Evolutionary conservation across 2,797 vertebrate species (phyloP).

Genomic region (Coccyzus lansbergi): DNA sequence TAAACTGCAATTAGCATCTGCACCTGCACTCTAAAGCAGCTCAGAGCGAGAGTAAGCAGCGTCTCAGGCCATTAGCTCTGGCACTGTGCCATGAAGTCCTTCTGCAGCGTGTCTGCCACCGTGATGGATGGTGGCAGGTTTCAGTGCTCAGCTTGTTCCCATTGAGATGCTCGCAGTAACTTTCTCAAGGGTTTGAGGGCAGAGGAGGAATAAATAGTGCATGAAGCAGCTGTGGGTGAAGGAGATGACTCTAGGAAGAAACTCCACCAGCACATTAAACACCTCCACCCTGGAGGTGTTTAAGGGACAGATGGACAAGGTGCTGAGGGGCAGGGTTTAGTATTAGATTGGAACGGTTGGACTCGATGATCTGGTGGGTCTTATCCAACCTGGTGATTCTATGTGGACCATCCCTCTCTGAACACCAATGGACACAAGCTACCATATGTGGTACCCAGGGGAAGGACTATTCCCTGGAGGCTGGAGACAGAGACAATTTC

Average conservation of each 20-base stretch:
- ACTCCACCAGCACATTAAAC: rapidly evolving
- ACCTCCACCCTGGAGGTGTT: too few species aligned
- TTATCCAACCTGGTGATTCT: too few species aligned
- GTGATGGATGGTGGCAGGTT: constrained; percentile 75
- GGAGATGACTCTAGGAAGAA: not conserved
- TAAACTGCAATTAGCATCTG: not conserved
- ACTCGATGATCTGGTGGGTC: too few species aligned
- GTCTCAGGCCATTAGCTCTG: constrained; percentile 71
- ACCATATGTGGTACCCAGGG: rapidly evolving
- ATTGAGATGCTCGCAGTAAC: not conserved
- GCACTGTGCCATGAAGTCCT: constrained; percentile 39
- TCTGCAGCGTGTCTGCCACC: not conserved
- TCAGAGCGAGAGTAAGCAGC: not conserved
- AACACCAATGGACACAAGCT: not conserved
- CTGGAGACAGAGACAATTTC: not conserved
- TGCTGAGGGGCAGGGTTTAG: too few species aligned
- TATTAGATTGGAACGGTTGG: too few species aligned
- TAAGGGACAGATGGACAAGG: too few species aligned
- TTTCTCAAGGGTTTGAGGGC: constrained; percentile 3
- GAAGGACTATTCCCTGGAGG: not conserved
- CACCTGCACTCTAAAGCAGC: not conserved
- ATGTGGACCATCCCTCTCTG: not conserved
- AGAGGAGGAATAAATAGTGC: constrained; percentile 54
- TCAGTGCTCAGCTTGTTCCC: constrained; percentile 54
- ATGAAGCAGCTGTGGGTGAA: not conserved